These are phyloP conservation scores for Antheraea pernyi DNA, from an alignment of 1,140 invertebrate genomes.

Conservation along the genomic window DNA sequence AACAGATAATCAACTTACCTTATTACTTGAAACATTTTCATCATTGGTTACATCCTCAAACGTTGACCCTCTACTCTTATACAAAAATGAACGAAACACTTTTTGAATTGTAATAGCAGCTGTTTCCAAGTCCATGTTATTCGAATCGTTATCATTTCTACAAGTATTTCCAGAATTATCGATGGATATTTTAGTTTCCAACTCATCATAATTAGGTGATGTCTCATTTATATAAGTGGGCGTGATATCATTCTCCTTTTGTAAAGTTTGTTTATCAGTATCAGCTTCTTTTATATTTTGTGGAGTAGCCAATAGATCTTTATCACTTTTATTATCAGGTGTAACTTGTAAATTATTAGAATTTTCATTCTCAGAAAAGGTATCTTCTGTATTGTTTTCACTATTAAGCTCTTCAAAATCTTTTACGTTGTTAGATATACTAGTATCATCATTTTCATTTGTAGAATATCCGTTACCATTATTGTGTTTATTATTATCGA, in stretches of 20 bases:
- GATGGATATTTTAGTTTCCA: neutral
- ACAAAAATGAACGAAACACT: conserved; percentile 68
- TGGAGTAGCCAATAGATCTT: neutral
- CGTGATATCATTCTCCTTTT: neutral
- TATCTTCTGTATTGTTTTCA: neutral
- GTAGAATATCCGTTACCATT: neutral
- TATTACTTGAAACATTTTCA: neutral
- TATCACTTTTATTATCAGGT: neutral
- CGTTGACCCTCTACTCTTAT: conserved; percentile 65
- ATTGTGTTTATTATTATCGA: neutral
- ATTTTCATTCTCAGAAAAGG: neutral
- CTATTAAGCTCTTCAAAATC: too few species aligned
- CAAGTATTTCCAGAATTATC: neutral
- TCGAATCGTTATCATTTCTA: conserved; percentile 11
- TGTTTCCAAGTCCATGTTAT: conserved; percentile 66
- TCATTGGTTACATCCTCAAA: conserved; percentile 46
- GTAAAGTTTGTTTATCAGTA: neutral
- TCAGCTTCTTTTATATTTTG: neutral
- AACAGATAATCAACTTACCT: neutral
- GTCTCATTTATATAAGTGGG: neutral
- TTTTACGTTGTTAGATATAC: too few species aligned
- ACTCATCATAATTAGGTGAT: neutral
- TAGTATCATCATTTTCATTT: too few species aligned
- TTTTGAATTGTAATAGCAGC: conserved; percentile 73
- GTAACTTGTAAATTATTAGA: neutral